Conservation (phyloP, 2,888 invertebrate genomes). For the Cerceris rybyensis region DNA sequence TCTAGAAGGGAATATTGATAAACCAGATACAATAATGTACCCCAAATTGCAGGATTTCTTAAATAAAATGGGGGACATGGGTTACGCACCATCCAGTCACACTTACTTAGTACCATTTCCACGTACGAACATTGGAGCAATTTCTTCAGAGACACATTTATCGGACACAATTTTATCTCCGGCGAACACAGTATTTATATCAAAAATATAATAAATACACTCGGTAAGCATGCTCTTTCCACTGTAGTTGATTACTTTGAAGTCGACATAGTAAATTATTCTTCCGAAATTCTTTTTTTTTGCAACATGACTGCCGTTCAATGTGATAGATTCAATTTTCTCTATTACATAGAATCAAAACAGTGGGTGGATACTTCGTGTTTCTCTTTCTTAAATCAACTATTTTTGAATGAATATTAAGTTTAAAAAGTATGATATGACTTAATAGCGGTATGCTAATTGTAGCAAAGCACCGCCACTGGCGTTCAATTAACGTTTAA, state of each 20-base stretch:
- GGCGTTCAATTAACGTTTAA: constrained; percentile 36
- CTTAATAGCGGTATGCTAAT: constrained; percentile 18
- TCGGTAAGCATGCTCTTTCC: constrained; percentile 9
- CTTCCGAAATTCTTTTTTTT: neutral
- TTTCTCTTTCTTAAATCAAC: constrained; percentile 8
- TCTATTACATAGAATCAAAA: constrained; percentile 10
- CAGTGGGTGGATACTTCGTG: constrained; percentile 7
- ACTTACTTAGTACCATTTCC: constrained; percentile 79
- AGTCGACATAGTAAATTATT: neutral
- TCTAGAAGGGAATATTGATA: neutral
- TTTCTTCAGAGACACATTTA: constrained; percentile 72
- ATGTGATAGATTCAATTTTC: neutral
- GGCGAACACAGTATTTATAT: constrained; percentile 80
- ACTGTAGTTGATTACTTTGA: constrained; percentile 1
- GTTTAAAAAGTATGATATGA: constrained; percentile 12
- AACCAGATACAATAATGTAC: neutral
- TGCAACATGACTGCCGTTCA: neutral
- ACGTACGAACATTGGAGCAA: constrained; percentile 76
- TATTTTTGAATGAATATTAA: constrained; percentile 9
- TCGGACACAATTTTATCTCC: constrained; percentile 79
- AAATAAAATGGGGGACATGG: constrained; percentile 77
- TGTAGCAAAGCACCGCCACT: constrained; percentile 27
- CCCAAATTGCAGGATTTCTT: constrained; percentile 72
- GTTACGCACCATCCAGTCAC: constrained; percentile 75
- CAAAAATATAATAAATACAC: constrained; percentile 75